Base-by-base conservation (phyloP, 2,113 vertebrate genomes). In the Athene cunicularia region DNA sequence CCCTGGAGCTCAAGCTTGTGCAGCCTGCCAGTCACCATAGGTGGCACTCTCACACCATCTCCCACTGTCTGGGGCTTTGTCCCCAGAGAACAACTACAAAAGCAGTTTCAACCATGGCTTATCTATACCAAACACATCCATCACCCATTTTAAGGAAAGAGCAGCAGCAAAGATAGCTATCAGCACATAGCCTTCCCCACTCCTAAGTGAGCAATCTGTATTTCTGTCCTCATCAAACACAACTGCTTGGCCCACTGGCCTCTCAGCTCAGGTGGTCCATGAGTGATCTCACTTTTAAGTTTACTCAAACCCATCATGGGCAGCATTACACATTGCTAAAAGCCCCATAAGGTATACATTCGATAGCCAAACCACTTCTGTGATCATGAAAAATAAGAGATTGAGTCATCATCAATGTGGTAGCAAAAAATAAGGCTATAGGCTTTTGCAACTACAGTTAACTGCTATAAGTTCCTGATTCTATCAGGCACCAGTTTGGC, bases 41-140 rank as follows among this genome's bases (percentile, higher is more conserved):
- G 67, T 95, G 96, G 90, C 89, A 77, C 88, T 90, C 91, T 90
- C 72, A 88, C 72, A 82, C 94, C 63, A 15, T 28, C 63, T 32
- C 70, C 64, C 77, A 47, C 26, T 5, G 14, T 30, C 64, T 49
- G 74, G 58, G 52, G 35, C 49, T 80, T 80, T 12, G 22, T 62
- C 27, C 74, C 66, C 88, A 43, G 56, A 62, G 13, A 7, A 47
- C 55, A 64, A 30, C 41, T 5, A 2, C 43, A 43, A 39, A 50
- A 50, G 2, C 63, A 22, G 19, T 30, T 82, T 60, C 26, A 37
- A 11, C 55, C 52, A 35, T 2, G 37, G 37, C 33, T 91, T 73
- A 77, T 55, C 68, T 71, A 32, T 2, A 80, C 19, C 73, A 70
- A 70, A 63, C 58, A 56, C 41, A 45, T 55, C 80, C 62, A 85